Evolutionary conservation across 2,888 invertebrate genomes (phyloP).

Genomic region (Theretra japonica): DNA sequence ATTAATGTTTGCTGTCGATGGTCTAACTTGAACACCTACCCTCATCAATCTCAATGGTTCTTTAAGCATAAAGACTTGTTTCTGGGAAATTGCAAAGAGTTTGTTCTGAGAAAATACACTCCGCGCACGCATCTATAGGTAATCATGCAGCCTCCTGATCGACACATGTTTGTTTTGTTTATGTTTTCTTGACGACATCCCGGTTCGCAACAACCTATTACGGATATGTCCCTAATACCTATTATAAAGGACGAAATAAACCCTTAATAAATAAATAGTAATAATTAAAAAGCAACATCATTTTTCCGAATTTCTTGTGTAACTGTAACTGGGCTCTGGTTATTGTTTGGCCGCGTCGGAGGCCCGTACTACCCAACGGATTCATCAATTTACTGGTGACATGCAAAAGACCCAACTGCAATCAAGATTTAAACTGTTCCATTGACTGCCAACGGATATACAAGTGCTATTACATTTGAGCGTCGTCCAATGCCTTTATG

Average conservation of each 20-base stretch:
- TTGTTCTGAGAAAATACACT: constrained; percentile 13
- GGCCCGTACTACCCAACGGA: background rate
- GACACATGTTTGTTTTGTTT: background rate
- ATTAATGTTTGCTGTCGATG: constrained; percentile 40
- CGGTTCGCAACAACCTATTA: background rate
- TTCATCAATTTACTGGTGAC: constrained; percentile 29
- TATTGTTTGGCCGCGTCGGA: background rate
- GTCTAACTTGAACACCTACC: constrained; percentile 24
- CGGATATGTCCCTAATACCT: too few species aligned
- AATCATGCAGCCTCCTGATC: background rate
- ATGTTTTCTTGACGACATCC: constrained; percentile 6
- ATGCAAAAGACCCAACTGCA: constrained; percentile 31
- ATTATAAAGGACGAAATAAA: background rate
- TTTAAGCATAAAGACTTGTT: constrained; percentile 25
- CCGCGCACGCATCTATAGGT: background rate
- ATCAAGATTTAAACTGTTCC: constrained; percentile 32
- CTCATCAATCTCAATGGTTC: constrained; percentile 27
- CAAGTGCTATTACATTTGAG: constrained; percentile 13
- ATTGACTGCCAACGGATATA: constrained; percentile 26
- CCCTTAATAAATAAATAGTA: too few species aligned
- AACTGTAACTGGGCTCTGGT: too few species aligned
- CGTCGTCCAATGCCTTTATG: background rate
- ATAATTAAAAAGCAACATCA: too few species aligned
- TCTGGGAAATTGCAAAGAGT: constrained; percentile 31
- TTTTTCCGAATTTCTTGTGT: too few species aligned